Evolutionary conservation across 2,113 vertebrate species (phyloP), one percentile per base, ranked within the genome.

Genomic region (Arizona elegans): DNA sequence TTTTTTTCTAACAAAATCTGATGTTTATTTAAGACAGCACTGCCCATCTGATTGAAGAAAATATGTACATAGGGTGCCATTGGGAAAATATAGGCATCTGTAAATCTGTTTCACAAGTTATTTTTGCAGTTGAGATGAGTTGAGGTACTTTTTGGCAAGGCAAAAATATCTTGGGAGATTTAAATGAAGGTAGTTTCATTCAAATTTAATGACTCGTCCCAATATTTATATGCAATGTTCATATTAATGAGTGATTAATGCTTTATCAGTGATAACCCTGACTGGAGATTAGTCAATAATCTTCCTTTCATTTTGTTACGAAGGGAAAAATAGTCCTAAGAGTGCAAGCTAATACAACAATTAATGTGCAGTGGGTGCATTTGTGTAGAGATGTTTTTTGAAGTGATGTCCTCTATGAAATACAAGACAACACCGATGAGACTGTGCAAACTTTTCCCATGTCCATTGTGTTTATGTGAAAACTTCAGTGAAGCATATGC

Each of bases 191-290:
- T 33, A 43, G 47, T 54, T 88, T 33, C 56, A 62, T 19, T 62
- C 56, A 92, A n/a, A 29, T 33, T 43, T 91, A 87, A 62, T 87
- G n/a, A 92, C n/a, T 58, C 56, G 59, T n/a, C 24, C 86, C 26
- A 92, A 65, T 59, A 92, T 59, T 88, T 93, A 87, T 81, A 92
- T 70, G 85, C 96, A 91, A 93, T 59, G 93, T 91, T 95, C 89
- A 24, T 4, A 93, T 92, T 10, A 81, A 24, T 54, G 91, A 59
- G 9, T 56, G 91, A 43, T 94, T 95, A 87, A 92, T 94, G 58
- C 92, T 95, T 94, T 94, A 54, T 91, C 92, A 43, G 91, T 93
- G 91, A 85, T 93, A 56, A 96, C 92, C 89, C 33, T 94, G 92
- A 47, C 90, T 95, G 91, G 92, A 95, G 19, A 56, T 0, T 88